Evolutionary conservation across 1,140 invertebrate species (phyloP).

Genomic region (Drosophila takahashii): DNA sequence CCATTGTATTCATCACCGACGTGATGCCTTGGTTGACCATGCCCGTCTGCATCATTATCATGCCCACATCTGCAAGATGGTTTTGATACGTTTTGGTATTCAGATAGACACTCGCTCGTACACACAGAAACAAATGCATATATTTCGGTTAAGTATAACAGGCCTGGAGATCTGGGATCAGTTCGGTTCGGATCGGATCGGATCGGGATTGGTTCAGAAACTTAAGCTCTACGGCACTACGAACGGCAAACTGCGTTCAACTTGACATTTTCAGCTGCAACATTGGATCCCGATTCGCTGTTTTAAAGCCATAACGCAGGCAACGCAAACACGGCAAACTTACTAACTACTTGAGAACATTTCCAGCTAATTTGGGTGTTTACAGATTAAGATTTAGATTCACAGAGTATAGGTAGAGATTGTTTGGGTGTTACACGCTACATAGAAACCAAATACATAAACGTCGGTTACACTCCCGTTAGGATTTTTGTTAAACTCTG

Average conservation of each 20-base stretch:
- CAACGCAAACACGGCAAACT: conserved; percentile 68
- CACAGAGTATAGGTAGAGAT: conserved; percentile 35
- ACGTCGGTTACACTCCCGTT: conserved; percentile 35
- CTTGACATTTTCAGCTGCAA: conserved; percentile 32
- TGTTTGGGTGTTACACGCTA: conserved; percentile 47
- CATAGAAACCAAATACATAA: conserved; percentile 60
- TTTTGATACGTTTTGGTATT: conserved; percentile 56
- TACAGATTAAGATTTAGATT: conserved; percentile 43
- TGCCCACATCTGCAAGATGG: conserved; percentile 94
- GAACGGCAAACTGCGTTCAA: conserved; percentile 14
- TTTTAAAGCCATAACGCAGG: conserved; percentile 64
- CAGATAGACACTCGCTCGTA: conserved; percentile 51
- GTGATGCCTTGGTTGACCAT: conserved; percentile 94
- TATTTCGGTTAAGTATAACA: conserved; percentile 9
- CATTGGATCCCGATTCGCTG: conserved; percentile 22
- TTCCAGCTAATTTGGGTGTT: conserved; percentile 61
- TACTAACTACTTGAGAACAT: conserved; percentile 79
- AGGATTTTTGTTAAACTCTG: conserved; percentile 19
- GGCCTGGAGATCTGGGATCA: conserved; percentile 24
- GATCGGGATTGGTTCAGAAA: conserved; percentile 28
- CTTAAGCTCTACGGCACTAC: conserved; percentile 51
- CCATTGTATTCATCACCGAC: conserved; percentile 90
- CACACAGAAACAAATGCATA: conserved; percentile 30
- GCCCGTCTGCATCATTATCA: conserved; percentile 97
- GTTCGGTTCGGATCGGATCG: conserved; percentile 14